Base-by-base conservation (phyloP, 2,888 invertebrate genomes). In the Drosophila borborema region DNA sequence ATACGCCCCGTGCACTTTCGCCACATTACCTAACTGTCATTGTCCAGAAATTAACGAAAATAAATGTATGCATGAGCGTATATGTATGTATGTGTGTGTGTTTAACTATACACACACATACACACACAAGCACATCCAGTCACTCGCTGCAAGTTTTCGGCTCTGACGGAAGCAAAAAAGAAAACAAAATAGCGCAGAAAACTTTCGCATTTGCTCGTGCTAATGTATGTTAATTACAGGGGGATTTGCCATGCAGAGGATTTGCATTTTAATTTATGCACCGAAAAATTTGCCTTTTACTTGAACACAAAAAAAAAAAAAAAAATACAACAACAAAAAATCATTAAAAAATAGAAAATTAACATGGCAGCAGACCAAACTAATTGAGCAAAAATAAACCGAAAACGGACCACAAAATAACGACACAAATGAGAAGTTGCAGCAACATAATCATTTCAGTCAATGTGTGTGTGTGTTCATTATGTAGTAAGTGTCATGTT, bases 191-290 rank as follows among this genome's bases (percentile, higher is more conserved):
- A 56, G 62, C 48, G 56, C 77, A 74, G 74, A 80, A 87, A 83
- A 85, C 64, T 82, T 90, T 89, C 82, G 77, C 84, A 86, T 89
- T 90, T 91, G 87, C 89, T 91, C 89, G 90, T 90, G 90, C 91
- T 92, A 92, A 92, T 92, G 90, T 92, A 91, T 92, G 91, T 92
- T 92, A 92, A 92, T 92, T 92, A 92, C 90, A 91, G 86, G 86
- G 87, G 86, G 83, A 90, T 85, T 86, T 90, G 81, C 82, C 83
- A 89, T 87, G 89, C 90, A 81, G 80, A 81, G 87, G 85, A 90
- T 90, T 91, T 91, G 86, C 90, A 89, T 90, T 91, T 90, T 91
- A 88, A 86, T 84, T 84, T 87, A 87, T 90, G 87, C 87, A 74
- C 82, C 77, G 80, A 90, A 90, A 87, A 87, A 89, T 86, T 86